phyloP scores from a whole-genome alignment of 2,888 invertebrate genomes.

The Agrypnus murinus region DNA sequence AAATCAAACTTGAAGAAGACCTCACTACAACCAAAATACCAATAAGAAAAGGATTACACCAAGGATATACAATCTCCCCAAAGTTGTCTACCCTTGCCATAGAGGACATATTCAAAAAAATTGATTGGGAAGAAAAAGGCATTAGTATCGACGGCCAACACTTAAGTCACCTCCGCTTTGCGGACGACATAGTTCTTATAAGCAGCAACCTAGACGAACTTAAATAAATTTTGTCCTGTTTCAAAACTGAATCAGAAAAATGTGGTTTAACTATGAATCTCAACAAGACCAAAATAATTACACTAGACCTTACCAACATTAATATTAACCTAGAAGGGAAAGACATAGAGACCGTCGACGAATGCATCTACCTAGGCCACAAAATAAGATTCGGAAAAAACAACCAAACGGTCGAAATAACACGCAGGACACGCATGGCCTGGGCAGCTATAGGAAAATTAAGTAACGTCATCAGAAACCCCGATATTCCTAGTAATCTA shows the following conservation, averaged over 20 bases:
- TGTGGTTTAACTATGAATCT: background rate
- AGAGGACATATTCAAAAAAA: conserved; percentile 7
- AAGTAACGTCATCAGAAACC: background rate
- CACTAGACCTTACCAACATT: background rate
- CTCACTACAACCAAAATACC: no score
- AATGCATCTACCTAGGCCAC: background rate
- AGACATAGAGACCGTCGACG: background rate
- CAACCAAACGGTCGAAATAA: conserved; percentile 14
- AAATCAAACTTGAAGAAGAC: background rate
- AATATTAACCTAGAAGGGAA: background rate
- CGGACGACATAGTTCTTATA: conserved; percentile 2
- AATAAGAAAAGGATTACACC: no score
- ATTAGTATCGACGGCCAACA: background rate
- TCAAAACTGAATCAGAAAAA: background rate
- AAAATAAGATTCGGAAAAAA: background rate
- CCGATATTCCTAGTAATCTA: background rate
- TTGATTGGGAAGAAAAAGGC: background rate
- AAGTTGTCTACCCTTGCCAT: no score
- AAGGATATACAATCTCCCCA: no score
- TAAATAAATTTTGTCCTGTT: background rate
- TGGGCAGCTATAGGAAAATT: background rate
- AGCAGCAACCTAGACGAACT: background rate
- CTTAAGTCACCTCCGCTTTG: conserved; percentile 5
- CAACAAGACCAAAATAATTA: background rate
- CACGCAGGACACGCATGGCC: background rate